Percentiles rank a stretch among this genome's conserved stretches.
Evolutionary conservation across 2,797 vertebrate genomes (phyloP).

Genomic region (Amblyraja radiata): DNA sequence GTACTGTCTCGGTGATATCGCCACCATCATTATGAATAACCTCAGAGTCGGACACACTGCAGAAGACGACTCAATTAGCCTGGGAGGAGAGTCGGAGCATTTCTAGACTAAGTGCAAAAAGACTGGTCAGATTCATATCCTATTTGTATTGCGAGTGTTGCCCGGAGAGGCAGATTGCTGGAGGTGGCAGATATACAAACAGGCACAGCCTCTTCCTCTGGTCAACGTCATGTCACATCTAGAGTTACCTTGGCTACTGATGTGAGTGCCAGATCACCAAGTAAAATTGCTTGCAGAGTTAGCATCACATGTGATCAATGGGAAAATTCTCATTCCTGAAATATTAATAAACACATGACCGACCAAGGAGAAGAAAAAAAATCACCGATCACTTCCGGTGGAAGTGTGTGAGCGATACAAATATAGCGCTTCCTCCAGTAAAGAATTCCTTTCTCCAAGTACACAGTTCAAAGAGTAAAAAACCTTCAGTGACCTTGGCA

Average conservation of each 20-base stretch:
- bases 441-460: not conserved
- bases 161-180: not conserved
- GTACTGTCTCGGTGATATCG: not conserved
- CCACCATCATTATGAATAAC: not conserved
- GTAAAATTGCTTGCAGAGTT: too few species aligned
- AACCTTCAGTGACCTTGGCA: slow-evolving; percentile 3
- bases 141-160: not conserved
- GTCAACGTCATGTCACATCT: not conserved
- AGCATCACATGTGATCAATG: too few species aligned
- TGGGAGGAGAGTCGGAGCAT: not conserved
- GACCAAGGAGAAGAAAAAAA: not conserved
- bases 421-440: not conserved
- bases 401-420: not conserved
- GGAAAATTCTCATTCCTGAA: too few species aligned
- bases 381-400: not conserved
- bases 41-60: not conserved
- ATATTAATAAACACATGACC: too few species aligned
- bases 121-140: not conserved
- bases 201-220: not conserved
- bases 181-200: not conserved
- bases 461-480: not conserved
- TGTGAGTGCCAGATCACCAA: not conserved
- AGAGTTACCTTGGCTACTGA: not conserved
- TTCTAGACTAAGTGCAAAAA: not conserved
- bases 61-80: not conserved